Base-by-base conservation (phyloP, 2,888 invertebrate species). In the Anthophora plumipes region DNA sequence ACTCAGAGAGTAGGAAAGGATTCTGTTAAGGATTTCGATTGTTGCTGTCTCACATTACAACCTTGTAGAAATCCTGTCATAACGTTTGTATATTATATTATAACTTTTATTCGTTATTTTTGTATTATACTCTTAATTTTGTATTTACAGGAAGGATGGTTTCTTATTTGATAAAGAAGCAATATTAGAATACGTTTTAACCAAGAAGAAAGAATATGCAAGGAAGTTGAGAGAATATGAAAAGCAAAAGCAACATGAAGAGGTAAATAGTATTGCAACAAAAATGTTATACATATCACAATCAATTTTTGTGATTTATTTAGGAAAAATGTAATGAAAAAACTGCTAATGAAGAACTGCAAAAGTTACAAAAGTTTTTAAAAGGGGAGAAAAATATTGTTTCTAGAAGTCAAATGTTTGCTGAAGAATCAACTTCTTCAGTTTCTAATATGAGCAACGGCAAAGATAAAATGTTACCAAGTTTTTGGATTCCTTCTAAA, bases 151-250 rank as follows among this genome's bases (percentile, higher is more conserved):
- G 8, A 96, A 96, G 92, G 98, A 99, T 91, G 99, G 99, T 0
- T 98, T 96, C 92, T 94, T 99, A 14, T 99, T 97, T 93, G 99
- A 99, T 92, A 99, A 99, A 91, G 99, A 99, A 94, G 97, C 99
- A 1, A 98, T 99, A 89, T 94, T 99, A 3, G 97, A 99, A 91
- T 99, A 99, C 89, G 97, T 99, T 72, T 95, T 99, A 37, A 96
- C 98, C 1, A 98, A 99, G 93, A 99, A 99, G 93, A 97, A 96
- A 90, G 98, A 98, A 93, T 97, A 97, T 91, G 96, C 96, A 12
- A 95, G 97, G 60, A 97, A 98, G 93, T 87, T 98, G 87, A 99
- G 99, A 91, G 98, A 98, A 91, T 99, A 96, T 93, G 98, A 99
- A 91, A 97, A 96, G 86, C 96, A 98, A 89, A 96, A 97, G 88